These are phyloP conservation scores for Mormyrus lacerda DNA, from an alignment of 2,113 vertebrate genomes.

Conservation along the genomic window DNA sequence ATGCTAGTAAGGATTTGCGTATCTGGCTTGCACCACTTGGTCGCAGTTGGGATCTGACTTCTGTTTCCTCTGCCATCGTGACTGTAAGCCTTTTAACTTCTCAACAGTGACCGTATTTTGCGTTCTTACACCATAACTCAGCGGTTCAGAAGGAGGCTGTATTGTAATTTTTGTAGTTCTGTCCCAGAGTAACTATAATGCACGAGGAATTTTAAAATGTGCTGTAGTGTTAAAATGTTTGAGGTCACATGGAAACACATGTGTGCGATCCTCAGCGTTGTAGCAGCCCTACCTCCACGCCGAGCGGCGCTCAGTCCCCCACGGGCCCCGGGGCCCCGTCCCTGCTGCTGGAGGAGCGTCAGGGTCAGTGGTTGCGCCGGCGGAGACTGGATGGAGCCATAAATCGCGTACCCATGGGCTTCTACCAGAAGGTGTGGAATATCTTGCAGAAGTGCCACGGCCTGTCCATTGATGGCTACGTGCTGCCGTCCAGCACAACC, in stretches of 20 bases:
- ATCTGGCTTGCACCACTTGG: neutral
- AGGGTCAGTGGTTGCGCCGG: slow-evolving; percentile 94
- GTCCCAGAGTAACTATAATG: neutral
- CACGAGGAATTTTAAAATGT: neutral
- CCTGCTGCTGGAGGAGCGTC: slow-evolving; percentile 77
- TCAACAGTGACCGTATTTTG: neutral
- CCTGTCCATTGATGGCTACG: slow-evolving; percentile 90
- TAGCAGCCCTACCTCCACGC: slow-evolving; percentile 88
- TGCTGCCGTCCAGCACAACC: slow-evolving; percentile 92
- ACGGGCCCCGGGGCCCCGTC: slow-evolving; percentile 56
- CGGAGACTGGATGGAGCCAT: slow-evolving; percentile 91
- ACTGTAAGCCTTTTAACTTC: neutral
- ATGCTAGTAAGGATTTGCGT: neutral
- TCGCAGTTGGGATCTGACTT: neutral
- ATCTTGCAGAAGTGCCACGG: slow-evolving; percentile 97
- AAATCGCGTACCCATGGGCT: slow-evolving; percentile 92
- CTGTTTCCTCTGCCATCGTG: neutral
- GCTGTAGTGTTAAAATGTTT: neutral
- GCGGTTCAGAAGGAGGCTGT: neutral
- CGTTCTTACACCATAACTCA: neutral
- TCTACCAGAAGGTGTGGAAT: slow-evolving; percentile 96
- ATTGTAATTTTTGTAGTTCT: neutral
- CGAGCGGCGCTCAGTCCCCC: slow-evolving; percentile 74
- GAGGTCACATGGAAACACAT: neutral
- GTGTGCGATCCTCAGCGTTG: slow-evolving; percentile 61